A percentile compares a stretch with the other conserved stretches of the same genome.
Conservation (phyloP, 2,113 vertebrate species). For the Takifugu flavidus region DNA sequence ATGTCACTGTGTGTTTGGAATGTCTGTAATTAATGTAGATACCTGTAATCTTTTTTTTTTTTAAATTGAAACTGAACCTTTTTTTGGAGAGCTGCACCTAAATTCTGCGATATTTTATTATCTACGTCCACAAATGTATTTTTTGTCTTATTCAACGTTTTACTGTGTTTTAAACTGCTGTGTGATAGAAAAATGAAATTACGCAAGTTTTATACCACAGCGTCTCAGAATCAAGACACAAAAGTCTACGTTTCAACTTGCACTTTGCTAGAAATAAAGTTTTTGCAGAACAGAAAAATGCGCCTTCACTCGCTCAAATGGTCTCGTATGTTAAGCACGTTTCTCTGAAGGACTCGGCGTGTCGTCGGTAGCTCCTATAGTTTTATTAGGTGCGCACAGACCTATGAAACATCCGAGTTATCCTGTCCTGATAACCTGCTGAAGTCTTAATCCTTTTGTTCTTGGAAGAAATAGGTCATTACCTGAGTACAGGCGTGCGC, state of each 20-base stretch:
- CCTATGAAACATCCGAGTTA: slow-evolving; percentile 28
- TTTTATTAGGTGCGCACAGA: neutral
- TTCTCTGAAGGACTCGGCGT: too few relatives aligned
- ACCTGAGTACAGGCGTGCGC: slow-evolving; percentile 47
- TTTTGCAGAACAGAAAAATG: too few relatives aligned
- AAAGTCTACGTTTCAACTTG: too few relatives aligned
- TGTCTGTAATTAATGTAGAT: neutral
- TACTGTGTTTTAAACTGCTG: neutral
- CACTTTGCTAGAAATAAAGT: too few relatives aligned
- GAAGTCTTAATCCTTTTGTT: slow-evolving; percentile 63
- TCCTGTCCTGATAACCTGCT: slow-evolving; percentile 59
- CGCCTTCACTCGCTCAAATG: too few relatives aligned
- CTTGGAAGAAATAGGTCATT: slow-evolving; percentile 64
- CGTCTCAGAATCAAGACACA: too few relatives aligned
- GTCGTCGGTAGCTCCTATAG: too few relatives aligned
- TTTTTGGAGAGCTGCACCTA: neutral
- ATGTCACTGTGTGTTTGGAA: too few relatives aligned
- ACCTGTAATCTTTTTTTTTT: slow-evolving; percentile 2
- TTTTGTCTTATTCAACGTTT: neutral
- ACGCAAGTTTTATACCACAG: too few relatives aligned
- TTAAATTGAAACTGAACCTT: neutral
- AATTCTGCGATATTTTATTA: too few relatives aligned
- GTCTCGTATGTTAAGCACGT: too few relatives aligned
- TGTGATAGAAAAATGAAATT: neutral
- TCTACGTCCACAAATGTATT: neutral